A percentile compares a stretch with the other conserved stretches of the same genome.
phyloP scores from a whole-genome alignment of 2,113 vertebrate species.

The Sebastes schlegelii region DNA sequence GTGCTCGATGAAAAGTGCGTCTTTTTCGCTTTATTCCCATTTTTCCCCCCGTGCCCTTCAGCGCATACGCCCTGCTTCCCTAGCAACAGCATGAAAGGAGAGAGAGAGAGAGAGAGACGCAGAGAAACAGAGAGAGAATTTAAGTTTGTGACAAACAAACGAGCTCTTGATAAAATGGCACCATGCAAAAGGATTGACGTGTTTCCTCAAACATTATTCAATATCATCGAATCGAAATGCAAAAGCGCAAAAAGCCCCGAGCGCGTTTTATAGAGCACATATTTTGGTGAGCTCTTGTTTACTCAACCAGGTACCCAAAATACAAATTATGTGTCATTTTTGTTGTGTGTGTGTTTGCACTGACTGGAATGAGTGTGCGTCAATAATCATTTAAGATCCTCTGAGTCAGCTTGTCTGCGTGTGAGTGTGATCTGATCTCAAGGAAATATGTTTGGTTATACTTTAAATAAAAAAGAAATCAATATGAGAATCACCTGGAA shows the following conservation, averaged over 20 bases:
- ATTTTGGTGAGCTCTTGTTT: constrained; percentile 57
- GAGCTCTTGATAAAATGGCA: constrained; percentile 45
- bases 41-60: constrained; percentile 73
- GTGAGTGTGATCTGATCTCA: constrained; percentile 34
- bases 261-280: background rate
- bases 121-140: constrained; percentile 48
- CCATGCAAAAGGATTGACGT: background rate
- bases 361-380: constrained; percentile 52
- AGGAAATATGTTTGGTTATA: constrained; percentile 4
- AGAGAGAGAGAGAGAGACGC: constrained; percentile 19
- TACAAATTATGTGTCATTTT: constrained; percentile 66
- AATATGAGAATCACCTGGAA: background rate
- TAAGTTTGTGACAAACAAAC: constrained; percentile 69
- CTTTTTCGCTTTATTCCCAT: constrained; percentile 34
- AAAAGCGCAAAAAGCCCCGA: background rate
- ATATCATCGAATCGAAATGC: constrained; percentile 44
- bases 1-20: constrained; percentile 39
- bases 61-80: constrained; percentile 84
- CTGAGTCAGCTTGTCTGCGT: constrained; percentile 36
- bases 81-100: constrained; percentile 79
- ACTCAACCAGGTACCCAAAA: constrained; percentile 69
- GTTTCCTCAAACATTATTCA: constrained; percentile 14
- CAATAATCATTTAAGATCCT: constrained; percentile 53
- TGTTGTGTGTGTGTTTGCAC: constrained; percentile 32
- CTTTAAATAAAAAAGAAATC: background rate